These are phyloP conservation scores for Anas platyrhynchos DNA, from an alignment of 2,113 vertebrate species.

Conservation along the genomic window DNA sequence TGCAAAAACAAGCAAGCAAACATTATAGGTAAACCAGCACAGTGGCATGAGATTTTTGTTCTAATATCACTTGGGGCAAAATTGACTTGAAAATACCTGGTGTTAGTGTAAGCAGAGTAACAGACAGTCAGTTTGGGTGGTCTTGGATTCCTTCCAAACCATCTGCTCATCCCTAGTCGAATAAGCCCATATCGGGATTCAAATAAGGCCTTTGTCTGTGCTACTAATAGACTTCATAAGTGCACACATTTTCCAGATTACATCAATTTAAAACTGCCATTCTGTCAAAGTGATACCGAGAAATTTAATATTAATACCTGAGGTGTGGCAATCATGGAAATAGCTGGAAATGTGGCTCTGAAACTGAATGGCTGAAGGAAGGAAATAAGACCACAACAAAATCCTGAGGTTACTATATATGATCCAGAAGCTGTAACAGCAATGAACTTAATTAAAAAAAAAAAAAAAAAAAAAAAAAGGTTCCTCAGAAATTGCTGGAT, in stretches of 20 bases:
- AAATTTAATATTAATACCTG: conserved; percentile 8
- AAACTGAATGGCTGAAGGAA: background rate
- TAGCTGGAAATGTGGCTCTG: conserved; percentile 10
- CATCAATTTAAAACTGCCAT: background rate
- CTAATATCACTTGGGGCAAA: background rate
- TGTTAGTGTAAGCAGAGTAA: background rate
- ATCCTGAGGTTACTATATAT: background rate
- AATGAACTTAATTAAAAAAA: conserved; percentile 29
- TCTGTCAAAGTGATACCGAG: background rate
- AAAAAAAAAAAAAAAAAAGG: background rate
- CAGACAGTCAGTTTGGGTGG: background rate
- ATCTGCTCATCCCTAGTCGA: background rate
- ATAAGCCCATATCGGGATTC: background rate
- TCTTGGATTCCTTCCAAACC: background rate
- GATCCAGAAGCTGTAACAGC: background rate
- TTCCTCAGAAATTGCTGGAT: background rate
- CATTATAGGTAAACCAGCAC: background rate
- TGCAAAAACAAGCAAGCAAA: background rate
- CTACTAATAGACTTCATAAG: background rate
- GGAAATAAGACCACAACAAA: conserved; percentile 16
- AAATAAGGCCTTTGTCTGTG: background rate
- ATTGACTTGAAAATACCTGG: background rate
- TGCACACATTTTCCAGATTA: background rate
- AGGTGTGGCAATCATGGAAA: background rate
- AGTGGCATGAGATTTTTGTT: background rate